Conservation (phyloP, 2,888 invertebrate genomes). For the Rhyacophila evoluta region DNA sequence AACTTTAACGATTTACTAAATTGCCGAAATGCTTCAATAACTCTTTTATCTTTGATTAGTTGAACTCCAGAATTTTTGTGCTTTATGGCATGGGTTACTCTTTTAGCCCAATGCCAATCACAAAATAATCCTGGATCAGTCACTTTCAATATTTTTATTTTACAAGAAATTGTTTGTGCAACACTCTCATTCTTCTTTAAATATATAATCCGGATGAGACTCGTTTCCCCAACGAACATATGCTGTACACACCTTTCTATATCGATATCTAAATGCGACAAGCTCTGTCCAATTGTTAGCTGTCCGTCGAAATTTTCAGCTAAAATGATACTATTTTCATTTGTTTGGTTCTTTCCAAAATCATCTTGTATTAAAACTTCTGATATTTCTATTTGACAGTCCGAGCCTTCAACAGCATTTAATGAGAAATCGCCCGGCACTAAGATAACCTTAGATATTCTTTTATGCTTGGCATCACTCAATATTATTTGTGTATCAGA, state of each 20-base stretch:
- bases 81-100: constrained; percentile 66
- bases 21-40: constrained; percentile 77
- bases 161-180: constrained; percentile 62
- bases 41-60: constrained; percentile 74
- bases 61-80: constrained; percentile 73
- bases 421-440: constrained; percentile 63
- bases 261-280: constrained; percentile 67
- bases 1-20: constrained; percentile 82
- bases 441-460: constrained; percentile 62
- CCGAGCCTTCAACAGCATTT: constrained; percentile 66
- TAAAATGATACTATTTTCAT: constrained; percentile 59
- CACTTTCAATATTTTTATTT: constrained; percentile 63
- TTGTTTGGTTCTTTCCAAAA: constrained; percentile 58
- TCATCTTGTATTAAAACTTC: constrained; percentile 60
- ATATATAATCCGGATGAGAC: constrained; percentile 62
- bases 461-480: constrained; percentile 39
- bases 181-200: constrained; percentile 59
- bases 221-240: constrained; percentile 68
- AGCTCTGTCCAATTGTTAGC: constrained; percentile 67
- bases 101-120: constrained; percentile 71
- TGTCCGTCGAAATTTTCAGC: constrained; percentile 63
- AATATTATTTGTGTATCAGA: constrained; percentile 40
- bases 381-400: constrained; percentile 62
- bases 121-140: constrained; percentile 67
- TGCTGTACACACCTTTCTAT: constrained; percentile 69